Evolutionary conservation across 2,113 vertebrate genomes (phyloP), one percentile per base, ranked within the genome.

Genomic region (Speoplatyrhinus poulsoni): DNA sequence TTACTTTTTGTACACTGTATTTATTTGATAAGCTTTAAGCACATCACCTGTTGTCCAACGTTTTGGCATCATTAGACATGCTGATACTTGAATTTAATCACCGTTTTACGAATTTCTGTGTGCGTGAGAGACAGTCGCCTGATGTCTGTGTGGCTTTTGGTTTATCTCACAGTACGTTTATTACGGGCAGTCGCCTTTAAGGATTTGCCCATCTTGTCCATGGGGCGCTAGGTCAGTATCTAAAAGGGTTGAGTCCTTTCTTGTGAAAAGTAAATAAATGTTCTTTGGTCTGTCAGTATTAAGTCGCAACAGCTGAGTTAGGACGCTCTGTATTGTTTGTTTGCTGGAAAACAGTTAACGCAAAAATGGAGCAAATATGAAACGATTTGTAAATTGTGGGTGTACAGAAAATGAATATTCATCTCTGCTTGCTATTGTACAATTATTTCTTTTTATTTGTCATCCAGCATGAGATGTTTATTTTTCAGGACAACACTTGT

Each of bases 381-480:
- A 73, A 41, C 16, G n/a, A 82, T 86, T 85, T 92, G 86, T 90
- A 86, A 87, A 91, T 81, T 76, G 69, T 82, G 57, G 74, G 72
- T 92, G 90, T 91, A 92, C 74, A 92, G 86, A 90, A 79, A 81
- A 77, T 52, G 79, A 70, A 67, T 81, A 88, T 89, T 89, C 85
- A 74, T 86, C 90, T 92, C 88, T 85, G 94, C 94, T 94, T 93
- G 90, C 92, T 94, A 83, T 94, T 75, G 87, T 79, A 84, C 71
- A 84, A 86, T 81, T 79, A 81, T 89, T 86, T 89, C 88, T 91
- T 91, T 91, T 93, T 92, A 92, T 92, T 94, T 95, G 92, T 95
- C 93, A 93, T 89, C 93, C 91, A 94, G 95, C 96, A 97, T 98
- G 96, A 98, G 94, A 97, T 95, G 94, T 95, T 98, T 96, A 95